Evolutionary conservation across 2,888 invertebrate genomes (phyloP), one percentile per base, ranked within the genome.

Genomic region (Rhingia rostrata): DNA sequence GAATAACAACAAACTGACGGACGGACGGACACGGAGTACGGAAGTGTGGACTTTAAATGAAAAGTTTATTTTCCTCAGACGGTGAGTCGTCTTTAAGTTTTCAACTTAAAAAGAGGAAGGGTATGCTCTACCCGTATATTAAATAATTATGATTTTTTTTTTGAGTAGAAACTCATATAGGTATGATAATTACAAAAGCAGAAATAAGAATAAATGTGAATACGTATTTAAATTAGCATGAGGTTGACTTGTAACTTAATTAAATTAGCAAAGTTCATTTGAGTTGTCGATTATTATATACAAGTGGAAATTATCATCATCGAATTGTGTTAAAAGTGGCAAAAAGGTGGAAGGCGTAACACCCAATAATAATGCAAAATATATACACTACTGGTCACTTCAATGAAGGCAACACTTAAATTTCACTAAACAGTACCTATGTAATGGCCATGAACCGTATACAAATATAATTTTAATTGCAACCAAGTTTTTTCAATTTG

Each of bases 121-220:
- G 2, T 22, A 22, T 22, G 22, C 22, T 22, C 22, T 22, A 22
- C 1, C 1, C 2, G 22, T 22, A 7, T 49, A 10, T 49, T 47
- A 51, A 64, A 39, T 39, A 64, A 49, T 64, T 39, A 39, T 32
- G 49, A 37, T 39, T 37, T 51, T 64, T 22, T 39, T 37, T 51
- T 64, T 22, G 12, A n/a, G 49, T n/a, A 49, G 64, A 51, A 30
- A 35, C 37, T 22, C 37, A 12, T 6, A 5, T 4, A 12, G 5
- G n/a, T 12, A 43, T n/a, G n/a, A 12, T 4, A n/a, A 43, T 4
- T 43, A 43, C 0, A 12, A 6, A 22, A 22, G 22, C 22, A 22
- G 22, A 2, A 22, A 22, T 22, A 2, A 22, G 22, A 22, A 22
- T 22, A 22, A n/a, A 22, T 22, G 22, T 22, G 22, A 22, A 22